Base-by-base conservation (phyloP, 2,113 vertebrate species). In the Etia nguti region DNA sequence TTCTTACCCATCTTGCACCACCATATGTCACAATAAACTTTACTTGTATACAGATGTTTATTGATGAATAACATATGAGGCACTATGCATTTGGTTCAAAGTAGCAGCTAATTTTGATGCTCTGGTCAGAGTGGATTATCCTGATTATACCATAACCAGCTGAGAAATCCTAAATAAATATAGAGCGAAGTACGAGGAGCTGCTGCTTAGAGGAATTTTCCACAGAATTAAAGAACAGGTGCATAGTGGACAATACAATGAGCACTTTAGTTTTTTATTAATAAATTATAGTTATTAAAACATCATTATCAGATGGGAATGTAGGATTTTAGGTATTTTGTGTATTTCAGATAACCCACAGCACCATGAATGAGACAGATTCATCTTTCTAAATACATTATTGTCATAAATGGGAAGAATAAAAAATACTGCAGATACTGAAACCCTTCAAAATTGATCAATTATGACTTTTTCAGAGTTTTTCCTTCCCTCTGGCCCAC, bases 251-350 rank as follows among this genome's bases (percentile, higher is more conserved):
- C 10, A 77, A 77, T 50, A 48, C 22, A 77, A 50, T 50, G 70
- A 50, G 0, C 10, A 4, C 43, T 46, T 75, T 29, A 0, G 0
- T 20, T 75, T 48, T 0, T 73, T 29, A 73, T 46, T 73, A 18
- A 73, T 68, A 68, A 13, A 41, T 68, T 2, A 22, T 68, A 68
- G 20, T 22, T 22, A 22, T 26, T 46, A 24, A 46, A 73, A 26
- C 22, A 4, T 16, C 38, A 26, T 0, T 73, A 29, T 20, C 9
- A 75, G 15, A 75, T 75, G 41, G 68, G 68, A 26, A 48, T 29
- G 15, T 46, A 0, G 38, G 68, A 43, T 43, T 57, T 24, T 3
- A 80, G 55, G 26, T 13, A 15, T 41, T 41, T 10, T 34, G 77
- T 65, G 48, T 16, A 13, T 13, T 83, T 65, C 24, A 79, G 8